Conservation (phyloP, 23 tunicate genomes). For the Trididemnum nubilum region DNA sequence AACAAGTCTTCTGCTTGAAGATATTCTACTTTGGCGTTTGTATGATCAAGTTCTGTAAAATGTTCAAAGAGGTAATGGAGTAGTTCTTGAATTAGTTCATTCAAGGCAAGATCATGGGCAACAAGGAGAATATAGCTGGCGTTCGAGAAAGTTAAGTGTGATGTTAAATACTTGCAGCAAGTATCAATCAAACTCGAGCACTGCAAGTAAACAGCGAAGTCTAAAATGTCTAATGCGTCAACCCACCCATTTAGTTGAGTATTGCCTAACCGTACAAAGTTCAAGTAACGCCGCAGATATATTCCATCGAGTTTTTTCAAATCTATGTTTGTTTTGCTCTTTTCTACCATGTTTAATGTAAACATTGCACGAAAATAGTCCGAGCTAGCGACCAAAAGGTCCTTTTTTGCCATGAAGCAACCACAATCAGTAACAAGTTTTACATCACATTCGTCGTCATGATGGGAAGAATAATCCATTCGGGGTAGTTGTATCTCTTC, state of each 20-base stretch:
- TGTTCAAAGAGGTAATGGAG: conserved; percentile 44
- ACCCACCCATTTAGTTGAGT: conserved; percentile 17
- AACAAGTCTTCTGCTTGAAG: conserved; percentile 38
- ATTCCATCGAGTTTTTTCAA: conserved; percentile 28
- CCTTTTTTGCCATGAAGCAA: conserved; percentile 43
- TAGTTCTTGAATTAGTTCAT: not conserved
- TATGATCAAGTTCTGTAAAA: conserved; percentile 39
- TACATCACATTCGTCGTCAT: conserved; percentile 62
- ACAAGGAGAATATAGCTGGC: conserved; percentile 33
- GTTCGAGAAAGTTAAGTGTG: conserved; percentile 20
- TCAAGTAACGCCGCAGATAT: conserved; percentile 33
- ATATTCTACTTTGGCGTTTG: conserved; percentile 13
- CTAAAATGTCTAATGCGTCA: conserved; percentile 40
- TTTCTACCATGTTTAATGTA: conserved; percentile 70
- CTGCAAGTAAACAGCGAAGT: conserved; percentile 59
- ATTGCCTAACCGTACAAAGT: conserved; percentile 74
- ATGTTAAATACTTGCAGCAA: conserved; percentile 36
- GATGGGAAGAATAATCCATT: conserved; percentile 40
- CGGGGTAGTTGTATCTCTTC: conserved; percentile 25
- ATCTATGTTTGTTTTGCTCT: conserved; percentile 12
- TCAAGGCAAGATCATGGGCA: conserved; percentile 48
- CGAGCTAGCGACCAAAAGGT: conserved; percentile 65
- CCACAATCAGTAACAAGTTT: conserved; percentile 46
- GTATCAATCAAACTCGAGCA: conserved; percentile 32
- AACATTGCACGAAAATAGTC: conserved; percentile 89